Conservation (phyloP, 2,888 invertebrate genomes). For the Erebia ligea region DNA sequence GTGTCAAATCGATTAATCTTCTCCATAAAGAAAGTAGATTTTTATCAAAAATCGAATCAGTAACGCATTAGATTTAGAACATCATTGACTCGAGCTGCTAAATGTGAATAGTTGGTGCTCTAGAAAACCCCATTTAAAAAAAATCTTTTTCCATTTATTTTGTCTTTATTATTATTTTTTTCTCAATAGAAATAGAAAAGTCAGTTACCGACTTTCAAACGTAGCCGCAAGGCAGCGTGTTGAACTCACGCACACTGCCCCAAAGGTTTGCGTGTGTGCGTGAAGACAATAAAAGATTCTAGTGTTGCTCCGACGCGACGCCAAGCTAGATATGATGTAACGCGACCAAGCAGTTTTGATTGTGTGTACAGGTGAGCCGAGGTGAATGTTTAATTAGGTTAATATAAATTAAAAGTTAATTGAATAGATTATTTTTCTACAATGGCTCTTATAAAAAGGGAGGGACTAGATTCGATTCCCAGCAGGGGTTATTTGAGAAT, state of each 20-base stretch:
- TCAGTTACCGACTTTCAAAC: slow-evolving; percentile 23
- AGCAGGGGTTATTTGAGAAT: no score
- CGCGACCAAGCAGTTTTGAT: slow-evolving; percentile 50
- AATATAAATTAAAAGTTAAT: not conserved
- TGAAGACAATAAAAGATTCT: slow-evolving; percentile 58
- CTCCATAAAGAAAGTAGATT: no score
- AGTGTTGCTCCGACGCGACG: slow-evolving; percentile 48
- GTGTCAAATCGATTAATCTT: no score
- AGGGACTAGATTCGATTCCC: no score
- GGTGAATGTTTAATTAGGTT: not conserved
- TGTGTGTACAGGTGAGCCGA: slow-evolving; percentile 39
- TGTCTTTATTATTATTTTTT: not conserved
- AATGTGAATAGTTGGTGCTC: not conserved
- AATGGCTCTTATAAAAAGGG: not conserved
- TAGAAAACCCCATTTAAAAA: no score
- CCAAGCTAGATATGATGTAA: slow-evolving; percentile 52
- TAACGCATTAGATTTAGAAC: no score
- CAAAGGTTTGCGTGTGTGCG: slow-evolving; percentile 42
- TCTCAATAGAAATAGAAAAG: slow-evolving; percentile 42
- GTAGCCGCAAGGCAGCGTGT: slow-evolving; percentile 52
- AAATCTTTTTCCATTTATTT: no score
- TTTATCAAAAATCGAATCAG: no score
- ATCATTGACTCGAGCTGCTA: no score
- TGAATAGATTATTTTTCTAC: not conserved
- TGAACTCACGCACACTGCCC: slow-evolving; percentile 63